Base-by-base conservation (phyloP, 1,140 invertebrate genomes). In the Streblospio benedicti region DNA sequence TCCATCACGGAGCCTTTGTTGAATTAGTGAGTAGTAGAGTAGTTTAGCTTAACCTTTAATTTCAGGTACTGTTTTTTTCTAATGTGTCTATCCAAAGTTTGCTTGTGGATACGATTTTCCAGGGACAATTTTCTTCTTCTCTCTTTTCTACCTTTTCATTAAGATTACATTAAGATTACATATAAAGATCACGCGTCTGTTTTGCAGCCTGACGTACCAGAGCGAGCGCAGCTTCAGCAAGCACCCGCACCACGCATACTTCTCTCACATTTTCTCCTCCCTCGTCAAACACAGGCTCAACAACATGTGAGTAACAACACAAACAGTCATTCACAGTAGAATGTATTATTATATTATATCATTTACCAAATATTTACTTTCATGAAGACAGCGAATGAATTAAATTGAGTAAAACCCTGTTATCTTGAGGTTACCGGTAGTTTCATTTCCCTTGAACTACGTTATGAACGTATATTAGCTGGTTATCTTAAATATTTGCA, bases 211-310 rank as follows among this genome's bases (percentile, higher is more conserved):
- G 20, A 67, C 61, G 38, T 76, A 75, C 65, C 68, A 75, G 62
- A 64, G 60, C 52, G 68, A 72, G 43, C 65, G 75, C 31, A 64
- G 69, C 44, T 76, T 74, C 49, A 68, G 64, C 35, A 43, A 47
- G 32, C 68, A 68, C 59, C 16, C 54, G 6, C 60, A 68, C 6
- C 67, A 69, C 60, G 62, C 68, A 52, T 61, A 63, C 41, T 73
- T 76, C 51, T 44, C 57, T 9, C 67, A 74, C 28, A 65, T 76
- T 3, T 75, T 75, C 61, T 62, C 70, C 23, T 61, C 67, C 5
- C 57, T 76, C 6, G 68, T 73, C 18, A 71, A 74, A 62, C 62
- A 71, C 6, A 66, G 72, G 51, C 61, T 76, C 16, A 68, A 68
- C 59, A 69, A 64, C 54, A 52, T 44, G 75, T 74, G 64, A 71